phyloP scores from a whole-genome alignment of 2,113 vertebrate species.

The Tinamus guttatus region DNA sequence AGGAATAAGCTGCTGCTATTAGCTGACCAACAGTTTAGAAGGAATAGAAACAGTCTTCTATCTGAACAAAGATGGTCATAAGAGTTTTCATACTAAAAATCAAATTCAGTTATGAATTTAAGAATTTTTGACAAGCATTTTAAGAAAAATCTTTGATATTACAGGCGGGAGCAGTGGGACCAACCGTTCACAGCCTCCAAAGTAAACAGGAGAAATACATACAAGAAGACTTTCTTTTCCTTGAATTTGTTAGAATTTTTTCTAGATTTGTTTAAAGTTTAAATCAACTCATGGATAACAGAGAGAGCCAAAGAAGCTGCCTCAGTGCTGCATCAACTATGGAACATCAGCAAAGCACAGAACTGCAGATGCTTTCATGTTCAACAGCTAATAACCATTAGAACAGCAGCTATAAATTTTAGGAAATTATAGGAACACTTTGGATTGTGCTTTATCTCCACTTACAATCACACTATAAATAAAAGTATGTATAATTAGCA shows the following conservation, averaged over 20 bases:
- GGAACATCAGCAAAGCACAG: neutral
- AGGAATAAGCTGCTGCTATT: neutral
- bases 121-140: neutral
- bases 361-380: slow-evolving; percentile 21
- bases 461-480: slow-evolving; percentile 85
- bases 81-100: neutral
- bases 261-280: neutral
- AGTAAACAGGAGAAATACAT: slow-evolving; percentile 6
- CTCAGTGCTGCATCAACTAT: slow-evolving; percentile 43
- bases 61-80: neutral
- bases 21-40: neutral
- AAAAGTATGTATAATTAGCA: slow-evolving; percentile 2
- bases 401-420: slow-evolving; percentile 84
- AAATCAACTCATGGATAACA: neutral
- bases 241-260: no score
- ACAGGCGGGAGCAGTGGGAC: neutral
- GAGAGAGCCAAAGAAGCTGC: slow-evolving; percentile 16
- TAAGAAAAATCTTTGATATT: neutral
- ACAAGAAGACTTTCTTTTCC: neutral
- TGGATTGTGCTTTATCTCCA: slow-evolving; percentile 84
- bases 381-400: slow-evolving; percentile 78
- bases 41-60: neutral
- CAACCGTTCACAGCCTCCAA: slow-evolving; percentile 7
- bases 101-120: neutral
- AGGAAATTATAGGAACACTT: slow-evolving; percentile 82